phyloP scores from a whole-genome alignment of 2,797 vertebrate species.

The Acridotheres tristis region DNA sequence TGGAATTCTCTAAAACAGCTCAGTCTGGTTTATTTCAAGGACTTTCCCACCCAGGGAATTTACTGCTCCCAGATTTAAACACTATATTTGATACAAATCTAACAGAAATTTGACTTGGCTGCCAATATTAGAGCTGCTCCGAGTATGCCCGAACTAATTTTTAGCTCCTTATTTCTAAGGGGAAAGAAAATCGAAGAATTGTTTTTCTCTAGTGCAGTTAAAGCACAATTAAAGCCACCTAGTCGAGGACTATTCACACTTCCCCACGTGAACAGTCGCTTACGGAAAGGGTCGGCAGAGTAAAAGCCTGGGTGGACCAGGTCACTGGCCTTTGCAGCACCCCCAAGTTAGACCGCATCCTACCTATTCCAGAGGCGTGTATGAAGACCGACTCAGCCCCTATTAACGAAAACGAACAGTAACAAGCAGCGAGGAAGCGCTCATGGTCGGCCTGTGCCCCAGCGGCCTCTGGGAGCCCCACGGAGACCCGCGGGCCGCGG shows the following conservation, averaged over 20 bases:
- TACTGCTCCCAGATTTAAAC: too few relatives aligned
- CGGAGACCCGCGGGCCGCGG: not conserved
- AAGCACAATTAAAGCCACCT: not conserved
- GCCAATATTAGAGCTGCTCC: not conserved
- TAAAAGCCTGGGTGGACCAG: not conserved
- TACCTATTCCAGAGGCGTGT: not conserved
- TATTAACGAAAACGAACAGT: too few relatives aligned
- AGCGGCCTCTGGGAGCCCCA: not conserved
- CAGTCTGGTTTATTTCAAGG: too few relatives aligned
- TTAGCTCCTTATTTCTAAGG: not conserved
- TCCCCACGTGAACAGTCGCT: not conserved
- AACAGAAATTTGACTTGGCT: too few relatives aligned
- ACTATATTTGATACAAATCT: too few relatives aligned
- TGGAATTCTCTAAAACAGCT: too few relatives aligned
- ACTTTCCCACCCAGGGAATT: too few relatives aligned
- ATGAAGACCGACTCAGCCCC: not conserved
- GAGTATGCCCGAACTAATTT: not conserved
- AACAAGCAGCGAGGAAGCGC: not conserved
- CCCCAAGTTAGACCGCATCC: not conserved
- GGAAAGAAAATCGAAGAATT: not conserved
- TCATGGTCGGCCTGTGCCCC: not conserved
- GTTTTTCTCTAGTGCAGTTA: not conserved
- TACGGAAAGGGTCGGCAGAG: not conserved
- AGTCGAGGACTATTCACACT: not conserved
- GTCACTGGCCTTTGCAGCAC: fast-evolving